Percentiles rank a stretch among this genome's conserved stretches.
These are phyloP conservation scores for Macrochelys suwanniensis DNA, from an alignment of 2,797 vertebrate species.

Conservation along the genomic window DNA sequence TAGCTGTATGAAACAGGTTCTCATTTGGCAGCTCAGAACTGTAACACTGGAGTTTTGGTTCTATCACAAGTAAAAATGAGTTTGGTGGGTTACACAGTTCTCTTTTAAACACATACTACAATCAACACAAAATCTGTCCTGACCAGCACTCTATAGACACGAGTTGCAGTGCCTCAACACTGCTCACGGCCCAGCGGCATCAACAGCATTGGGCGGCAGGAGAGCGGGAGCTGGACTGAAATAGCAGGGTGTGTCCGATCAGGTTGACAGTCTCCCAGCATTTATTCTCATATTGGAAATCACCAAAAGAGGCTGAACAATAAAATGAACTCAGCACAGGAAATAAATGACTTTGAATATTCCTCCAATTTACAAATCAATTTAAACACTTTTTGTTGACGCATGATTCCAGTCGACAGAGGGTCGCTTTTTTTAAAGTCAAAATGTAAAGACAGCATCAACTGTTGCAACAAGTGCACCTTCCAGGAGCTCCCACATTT, in stretches of 20 bases:
- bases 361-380: background rate
- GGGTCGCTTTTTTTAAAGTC: background rate
- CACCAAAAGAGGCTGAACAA: background rate
- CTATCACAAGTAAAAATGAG: background rate
- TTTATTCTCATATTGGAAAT: background rate
- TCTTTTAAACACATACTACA: background rate
- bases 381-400: background rate
- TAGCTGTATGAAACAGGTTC: background rate
- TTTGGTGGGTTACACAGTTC: background rate
- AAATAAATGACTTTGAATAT: background rate
- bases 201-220: too few relatives aligned
- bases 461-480: background rate
- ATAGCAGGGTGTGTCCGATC: too few relatives aligned
- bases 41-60: background rate
- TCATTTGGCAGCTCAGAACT: background rate
- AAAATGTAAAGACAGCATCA: background rate
- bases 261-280: background rate
- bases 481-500: background rate
- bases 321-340: background rate
- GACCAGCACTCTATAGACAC: accelerated
- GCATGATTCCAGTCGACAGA: background rate
- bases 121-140: background rate
- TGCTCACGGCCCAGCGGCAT: too few relatives aligned
- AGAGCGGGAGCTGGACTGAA: too few relatives aligned
- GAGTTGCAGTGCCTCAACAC: too few relatives aligned